Percentiles rank a stretch among this genome's conserved stretches.
phyloP scores from a whole-genome alignment of 2,888 invertebrate species.

The Caenorhabditis sp. region DNA sequence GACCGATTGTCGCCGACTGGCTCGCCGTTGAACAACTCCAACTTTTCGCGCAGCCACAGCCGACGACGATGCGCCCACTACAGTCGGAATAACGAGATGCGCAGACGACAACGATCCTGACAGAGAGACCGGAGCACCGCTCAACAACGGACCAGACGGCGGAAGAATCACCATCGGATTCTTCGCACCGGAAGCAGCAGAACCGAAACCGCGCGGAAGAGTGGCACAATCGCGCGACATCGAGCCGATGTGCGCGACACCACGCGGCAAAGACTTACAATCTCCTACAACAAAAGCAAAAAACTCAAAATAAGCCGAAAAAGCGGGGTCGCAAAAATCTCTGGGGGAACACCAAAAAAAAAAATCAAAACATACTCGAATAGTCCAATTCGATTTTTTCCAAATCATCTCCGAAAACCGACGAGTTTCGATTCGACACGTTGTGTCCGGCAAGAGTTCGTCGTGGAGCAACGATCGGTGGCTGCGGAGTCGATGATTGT shows the following conservation, averaged over 20 bases:
- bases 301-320: conserved; percentile 3
- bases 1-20: conserved; percentile 47
- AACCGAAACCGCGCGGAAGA: conserved; percentile 43
- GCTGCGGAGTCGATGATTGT: conserved; percentile 9
- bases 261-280: conserved; percentile 46
- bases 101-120: conserved; percentile 31
- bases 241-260: too few species aligned
- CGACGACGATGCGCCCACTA: too few species aligned
- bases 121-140: conserved; percentile 28
- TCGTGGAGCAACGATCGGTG: conserved; percentile 29
- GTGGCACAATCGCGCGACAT: conserved; percentile 45
- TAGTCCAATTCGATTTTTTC: conserved; percentile 36
- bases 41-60: conserved; percentile 31
- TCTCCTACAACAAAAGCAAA: conserved; percentile 37
- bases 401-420: conserved; percentile 14
- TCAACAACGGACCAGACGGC: conserved; percentile 42
- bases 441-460: conserved; percentile 17
- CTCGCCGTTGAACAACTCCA: conserved; percentile 43
- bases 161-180: conserved; percentile 25
- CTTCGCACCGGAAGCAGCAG: conserved; percentile 24
- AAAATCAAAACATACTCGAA: conserved; percentile 21
- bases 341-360: not conserved
- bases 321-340: conserved; percentile 1
- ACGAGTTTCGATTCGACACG: too few species aligned
- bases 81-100: too few species aligned